Conservation (phyloP, 2,888 invertebrate species). For the Lepidonotus clava region DNA sequence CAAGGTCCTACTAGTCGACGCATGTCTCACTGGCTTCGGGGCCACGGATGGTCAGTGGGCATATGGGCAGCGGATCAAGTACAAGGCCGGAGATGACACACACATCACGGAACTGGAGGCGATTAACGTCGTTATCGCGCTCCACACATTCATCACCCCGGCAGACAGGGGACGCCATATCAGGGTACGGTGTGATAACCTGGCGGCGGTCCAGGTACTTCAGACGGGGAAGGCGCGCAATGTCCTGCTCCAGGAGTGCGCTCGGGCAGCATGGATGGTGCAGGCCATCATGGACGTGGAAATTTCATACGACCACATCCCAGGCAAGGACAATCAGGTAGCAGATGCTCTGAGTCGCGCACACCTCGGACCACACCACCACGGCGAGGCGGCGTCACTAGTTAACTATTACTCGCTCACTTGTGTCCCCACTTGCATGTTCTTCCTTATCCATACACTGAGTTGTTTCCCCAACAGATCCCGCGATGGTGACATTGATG, state of each 20-base stretch:
- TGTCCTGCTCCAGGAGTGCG: not conserved
- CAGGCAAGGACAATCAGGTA: not conserved
- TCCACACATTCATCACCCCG: not conserved
- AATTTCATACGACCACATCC: not conserved
- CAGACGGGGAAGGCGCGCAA: not conserved
- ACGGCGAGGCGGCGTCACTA: no score
- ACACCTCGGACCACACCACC: no score
- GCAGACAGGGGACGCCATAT: not conserved
- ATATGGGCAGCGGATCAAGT: no score
- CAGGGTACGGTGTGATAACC: not conserved
- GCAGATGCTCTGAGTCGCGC: no score
- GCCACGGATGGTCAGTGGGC: no score
- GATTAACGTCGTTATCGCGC: not conserved
- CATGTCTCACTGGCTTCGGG: not conserved
- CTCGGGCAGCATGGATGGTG: not conserved
- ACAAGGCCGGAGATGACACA: no score
- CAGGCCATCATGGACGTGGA: not conserved
- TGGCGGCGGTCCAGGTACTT: not conserved
- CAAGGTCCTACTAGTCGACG: no score
- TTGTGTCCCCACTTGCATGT: no score
- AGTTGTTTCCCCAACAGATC: no score
- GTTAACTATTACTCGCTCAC: no score
- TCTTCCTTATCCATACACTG: no score
- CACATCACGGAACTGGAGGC: not conserved
- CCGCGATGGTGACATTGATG: no score